Evolutionary conservation across 2,797 vertebrate genomes (phyloP).

Genomic region (Lutjanus argentimaculatus): DNA sequence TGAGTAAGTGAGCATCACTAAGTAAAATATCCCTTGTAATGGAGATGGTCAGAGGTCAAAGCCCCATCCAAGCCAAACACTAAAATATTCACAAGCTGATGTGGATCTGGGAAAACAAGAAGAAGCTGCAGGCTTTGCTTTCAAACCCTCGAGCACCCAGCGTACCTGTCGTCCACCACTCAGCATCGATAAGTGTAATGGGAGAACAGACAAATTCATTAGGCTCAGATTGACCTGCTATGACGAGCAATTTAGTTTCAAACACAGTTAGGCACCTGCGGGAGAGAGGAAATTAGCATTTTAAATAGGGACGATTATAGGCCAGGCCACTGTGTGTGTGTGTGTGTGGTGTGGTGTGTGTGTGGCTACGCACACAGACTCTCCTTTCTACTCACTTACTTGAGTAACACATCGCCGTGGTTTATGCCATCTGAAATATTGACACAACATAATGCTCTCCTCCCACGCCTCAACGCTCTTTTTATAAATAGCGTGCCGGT

Average conservation of each 20-base stretch:
- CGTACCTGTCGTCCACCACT: conserved; percentile 54
- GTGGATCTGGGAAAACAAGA: conserved; percentile 49
- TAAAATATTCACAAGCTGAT: conserved; percentile 68
- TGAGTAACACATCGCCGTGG: conserved; percentile 50
- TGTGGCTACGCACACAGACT: conserved; percentile 36
- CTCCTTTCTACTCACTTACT: conserved; percentile 55
- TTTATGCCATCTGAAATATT: conserved; percentile 69
- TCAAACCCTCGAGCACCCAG: conserved; percentile 33
- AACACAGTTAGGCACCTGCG: conserved; percentile 79
- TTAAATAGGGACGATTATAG: conserved; percentile 82
- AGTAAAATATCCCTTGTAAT: conserved; percentile 63
- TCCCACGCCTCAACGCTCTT: conserved; percentile 72
- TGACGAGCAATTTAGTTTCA: conserved; percentile 82
- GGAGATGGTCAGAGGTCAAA: conserved; percentile 55
- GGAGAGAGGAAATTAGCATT: conserved; percentile 81
- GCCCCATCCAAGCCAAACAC: conserved; percentile 30
- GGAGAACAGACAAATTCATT: conserved; percentile 75
- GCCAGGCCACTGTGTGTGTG: conserved; percentile 72
- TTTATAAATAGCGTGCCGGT: conserved; percentile 72
- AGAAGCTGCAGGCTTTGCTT: conserved; percentile 47
- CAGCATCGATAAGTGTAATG: conserved; percentile 67
- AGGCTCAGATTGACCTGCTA: conserved; percentile 79
- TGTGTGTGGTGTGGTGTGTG: conserved; percentile 37
- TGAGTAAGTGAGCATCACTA: conserved; percentile 19
- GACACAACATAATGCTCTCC: conserved; percentile 74